A percentile compares a stretch with the other conserved stretches of the same genome.
These are phyloP conservation scores for Sebastes vulpes DNA, from an alignment of 2,797 vertebrate species.

Conservation along the genomic window DNA sequence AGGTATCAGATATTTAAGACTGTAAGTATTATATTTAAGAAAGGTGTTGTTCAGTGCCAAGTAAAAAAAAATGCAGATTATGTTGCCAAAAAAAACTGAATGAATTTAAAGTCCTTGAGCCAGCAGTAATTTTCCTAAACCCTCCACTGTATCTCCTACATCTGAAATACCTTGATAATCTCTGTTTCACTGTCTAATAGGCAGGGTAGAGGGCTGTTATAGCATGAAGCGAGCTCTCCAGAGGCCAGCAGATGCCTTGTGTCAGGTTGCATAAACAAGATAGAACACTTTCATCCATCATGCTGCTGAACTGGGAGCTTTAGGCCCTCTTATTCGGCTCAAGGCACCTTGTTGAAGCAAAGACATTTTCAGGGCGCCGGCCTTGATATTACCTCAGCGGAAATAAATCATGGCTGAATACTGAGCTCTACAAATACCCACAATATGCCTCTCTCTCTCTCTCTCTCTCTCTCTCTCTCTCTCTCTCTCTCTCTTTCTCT, in stretches of 20 bases:
- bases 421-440: conserved; percentile 48
- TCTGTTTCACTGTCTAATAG: conserved; percentile 39
- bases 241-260: conserved; percentile 80
- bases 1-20: background rate
- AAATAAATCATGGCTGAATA: conserved; percentile 73
- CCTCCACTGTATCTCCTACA: conserved; percentile 9
- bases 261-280: conserved; percentile 85
- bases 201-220: conserved; percentile 49
- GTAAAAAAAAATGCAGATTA: background rate
- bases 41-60: background rate
- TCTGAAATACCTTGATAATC: conserved; percentile 46
- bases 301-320: conserved; percentile 65
- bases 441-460: conserved; percentile 2
- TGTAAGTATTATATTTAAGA: background rate
- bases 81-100: background rate
- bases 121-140: background rate
- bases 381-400: conserved; percentile 72
- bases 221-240: conserved; percentile 41
- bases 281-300: conserved; percentile 83
- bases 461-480: background rate
- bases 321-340: conserved; percentile 70
- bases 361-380: conserved; percentile 71
- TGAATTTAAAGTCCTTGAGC: background rate
- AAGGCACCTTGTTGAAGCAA: conserved; percentile 72
- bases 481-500: background rate